Conservation (phyloP, 2,113 vertebrate species). For the Catharus fuscescens region DNA sequence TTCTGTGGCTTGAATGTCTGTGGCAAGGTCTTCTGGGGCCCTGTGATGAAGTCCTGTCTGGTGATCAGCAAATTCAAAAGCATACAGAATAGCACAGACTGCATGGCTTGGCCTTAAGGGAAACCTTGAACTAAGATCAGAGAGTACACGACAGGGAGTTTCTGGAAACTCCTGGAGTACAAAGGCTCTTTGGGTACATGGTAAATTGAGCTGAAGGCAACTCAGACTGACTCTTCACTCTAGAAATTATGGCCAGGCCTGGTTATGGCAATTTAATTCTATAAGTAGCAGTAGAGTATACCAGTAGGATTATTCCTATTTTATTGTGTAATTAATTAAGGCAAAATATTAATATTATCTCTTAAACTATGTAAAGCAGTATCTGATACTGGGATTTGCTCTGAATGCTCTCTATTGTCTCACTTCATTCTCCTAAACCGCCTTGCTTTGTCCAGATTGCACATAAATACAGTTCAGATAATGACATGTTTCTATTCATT, state of each 20-base stretch:
- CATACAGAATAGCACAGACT: background rate
- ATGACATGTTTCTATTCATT: background rate
- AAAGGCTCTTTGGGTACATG: background rate
- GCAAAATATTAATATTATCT: background rate
- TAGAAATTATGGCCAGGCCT: background rate
- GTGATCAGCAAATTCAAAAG: background rate
- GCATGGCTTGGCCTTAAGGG: background rate
- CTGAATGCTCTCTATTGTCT: background rate
- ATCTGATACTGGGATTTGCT: background rate
- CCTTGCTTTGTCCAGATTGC: background rate
- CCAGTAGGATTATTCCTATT: background rate
- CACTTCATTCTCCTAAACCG: background rate
- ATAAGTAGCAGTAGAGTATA: background rate
- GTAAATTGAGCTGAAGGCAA: background rate
- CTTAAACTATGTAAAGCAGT: background rate
- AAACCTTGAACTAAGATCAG: background rate
- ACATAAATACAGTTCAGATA: background rate
- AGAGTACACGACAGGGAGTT: background rate
- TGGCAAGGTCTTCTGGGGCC: background rate
- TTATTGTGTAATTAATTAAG: background rate
- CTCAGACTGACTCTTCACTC: background rate
- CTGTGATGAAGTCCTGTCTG: accelerated
- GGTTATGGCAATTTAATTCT: background rate
- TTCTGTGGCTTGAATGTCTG: background rate
- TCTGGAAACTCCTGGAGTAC: background rate